Conservation (phyloP, 2,113 vertebrate species). For the Tupaia chinensis region DNA sequence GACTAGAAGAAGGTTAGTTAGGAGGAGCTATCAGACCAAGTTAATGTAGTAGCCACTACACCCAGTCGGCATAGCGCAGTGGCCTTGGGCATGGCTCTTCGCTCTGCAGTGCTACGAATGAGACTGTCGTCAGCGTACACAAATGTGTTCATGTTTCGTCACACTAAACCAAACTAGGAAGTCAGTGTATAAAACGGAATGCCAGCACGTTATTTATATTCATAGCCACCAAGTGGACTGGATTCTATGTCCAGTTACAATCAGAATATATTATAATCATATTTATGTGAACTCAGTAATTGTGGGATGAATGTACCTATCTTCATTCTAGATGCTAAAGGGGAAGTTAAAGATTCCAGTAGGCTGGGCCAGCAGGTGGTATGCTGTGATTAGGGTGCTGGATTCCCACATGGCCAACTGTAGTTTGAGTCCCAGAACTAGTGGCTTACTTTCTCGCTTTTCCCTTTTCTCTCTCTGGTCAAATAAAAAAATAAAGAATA, state of each 20-base stretch:
- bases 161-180: background rate
- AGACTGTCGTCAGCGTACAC: background rate
- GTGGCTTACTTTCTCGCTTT: too few relatives aligned
- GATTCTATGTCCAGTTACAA: background rate
- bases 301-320: background rate
- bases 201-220: background rate
- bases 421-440: too few relatives aligned
- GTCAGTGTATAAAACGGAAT: background rate
- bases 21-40: too few relatives aligned
- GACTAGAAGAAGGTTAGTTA: background rate
- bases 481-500: too few relatives aligned
- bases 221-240: background rate
- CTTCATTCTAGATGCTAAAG: background rate
- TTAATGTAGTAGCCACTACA: too few relatives aligned
- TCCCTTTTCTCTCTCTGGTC: too few relatives aligned
- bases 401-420: too few relatives aligned
- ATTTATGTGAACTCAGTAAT: background rate
- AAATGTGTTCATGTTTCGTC: background rate
- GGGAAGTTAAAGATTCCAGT: background rate
- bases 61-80: background rate
- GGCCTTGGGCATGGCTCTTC: background rate
- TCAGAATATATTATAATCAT: background rate
- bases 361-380: background rate
- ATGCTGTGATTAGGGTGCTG: too few relatives aligned
- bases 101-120: constrained; percentile 4